Evolutionary conservation across 2,888 invertebrate genomes (phyloP).

Genomic region (Hedya salicella): DNA sequence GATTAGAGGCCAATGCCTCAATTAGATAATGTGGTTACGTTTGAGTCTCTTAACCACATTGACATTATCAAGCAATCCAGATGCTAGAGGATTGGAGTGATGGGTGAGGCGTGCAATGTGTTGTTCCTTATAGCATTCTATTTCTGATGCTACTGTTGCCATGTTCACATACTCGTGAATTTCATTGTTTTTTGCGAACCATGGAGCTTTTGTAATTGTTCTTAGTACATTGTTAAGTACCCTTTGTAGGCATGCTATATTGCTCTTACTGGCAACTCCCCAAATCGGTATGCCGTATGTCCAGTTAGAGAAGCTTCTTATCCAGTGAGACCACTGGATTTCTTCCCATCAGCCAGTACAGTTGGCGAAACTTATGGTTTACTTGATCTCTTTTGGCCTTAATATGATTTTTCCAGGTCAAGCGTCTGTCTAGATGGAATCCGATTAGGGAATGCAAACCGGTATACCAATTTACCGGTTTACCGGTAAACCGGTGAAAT

Average conservation of each 20-base stretch:
- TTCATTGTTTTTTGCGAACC: not conserved
- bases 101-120: not conserved
- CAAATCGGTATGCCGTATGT: not conserved
- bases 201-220: not conserved
- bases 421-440: no score
- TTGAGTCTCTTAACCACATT: not conserved
- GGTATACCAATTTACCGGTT: no score
- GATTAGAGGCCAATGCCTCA: no score
- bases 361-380: no score
- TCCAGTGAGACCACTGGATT: not conserved
- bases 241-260: slow-evolving; percentile 1
- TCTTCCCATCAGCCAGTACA: no score
- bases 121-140: not conserved
- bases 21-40: slow-evolving; percentile 4
- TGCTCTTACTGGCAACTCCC: slow-evolving; percentile 4
- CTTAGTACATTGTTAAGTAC: not conserved
- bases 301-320: not conserved
- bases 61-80: not conserved
- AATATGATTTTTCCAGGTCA: no score
- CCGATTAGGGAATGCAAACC: no score
- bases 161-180: not conserved
- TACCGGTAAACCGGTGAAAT: no score
- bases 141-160: not conserved
- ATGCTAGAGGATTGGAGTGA: not conserved
- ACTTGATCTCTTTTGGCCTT: no score